Percentiles rank a stretch among this genome's conserved stretches.
These are phyloP conservation scores for Gymnobelideus leadbeateri DNA, from an alignment of 2,113 vertebrate species.

Conservation along the genomic window DNA sequence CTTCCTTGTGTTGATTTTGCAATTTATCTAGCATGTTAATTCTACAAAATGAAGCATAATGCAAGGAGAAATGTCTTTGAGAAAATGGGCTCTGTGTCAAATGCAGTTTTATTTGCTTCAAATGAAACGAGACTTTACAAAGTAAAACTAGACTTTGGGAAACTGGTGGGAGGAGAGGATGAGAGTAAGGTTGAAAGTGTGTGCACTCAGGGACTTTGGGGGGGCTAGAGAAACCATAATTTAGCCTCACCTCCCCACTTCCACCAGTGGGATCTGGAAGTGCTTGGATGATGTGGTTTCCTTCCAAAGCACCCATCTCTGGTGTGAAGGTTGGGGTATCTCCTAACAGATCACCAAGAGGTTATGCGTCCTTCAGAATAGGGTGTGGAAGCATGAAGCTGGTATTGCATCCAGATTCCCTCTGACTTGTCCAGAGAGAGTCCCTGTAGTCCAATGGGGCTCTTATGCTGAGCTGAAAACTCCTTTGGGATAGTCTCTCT, in stretches of 20 bases:
- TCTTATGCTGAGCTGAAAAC: not conserved
- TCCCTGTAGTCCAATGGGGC: not conserved
- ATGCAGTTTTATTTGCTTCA: not conserved
- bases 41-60: not conserved
- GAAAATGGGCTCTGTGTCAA: not conserved
- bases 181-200: not conserved
- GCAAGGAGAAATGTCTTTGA: not conserved
- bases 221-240: not conserved
- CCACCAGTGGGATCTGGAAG: not conserved
- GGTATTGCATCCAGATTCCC: not conserved
- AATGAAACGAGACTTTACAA: not conserved
- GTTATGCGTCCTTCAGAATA: not conserved
- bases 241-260: not conserved
- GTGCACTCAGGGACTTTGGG: not conserved
- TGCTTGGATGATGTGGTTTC: not conserved
- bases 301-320: not conserved
- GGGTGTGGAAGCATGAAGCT: not conserved
- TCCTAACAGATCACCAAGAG: not conserved
- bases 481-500: not conserved
- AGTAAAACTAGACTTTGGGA: not conserved
- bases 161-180: not conserved
- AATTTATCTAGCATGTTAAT: not conserved
- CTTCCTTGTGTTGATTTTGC: not conserved
- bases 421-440: not conserved
- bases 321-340: not conserved